phyloP scores from a whole-genome alignment of 2,797 vertebrate species.

The Geotrypetes seraphini region DNA sequence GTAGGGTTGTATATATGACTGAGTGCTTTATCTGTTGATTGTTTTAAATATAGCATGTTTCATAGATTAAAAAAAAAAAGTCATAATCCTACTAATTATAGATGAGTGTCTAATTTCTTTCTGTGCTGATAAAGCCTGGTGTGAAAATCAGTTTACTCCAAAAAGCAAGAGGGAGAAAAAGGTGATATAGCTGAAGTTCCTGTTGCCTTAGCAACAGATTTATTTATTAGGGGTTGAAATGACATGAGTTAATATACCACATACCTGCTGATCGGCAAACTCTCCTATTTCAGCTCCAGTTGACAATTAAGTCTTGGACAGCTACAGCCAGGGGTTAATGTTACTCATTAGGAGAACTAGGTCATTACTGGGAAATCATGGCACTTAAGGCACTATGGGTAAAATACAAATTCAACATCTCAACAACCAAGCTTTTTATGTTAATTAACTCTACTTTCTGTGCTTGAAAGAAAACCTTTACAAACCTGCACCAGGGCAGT shows the following conservation, averaged over 20 bases:
- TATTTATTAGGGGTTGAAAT: slow-evolving; percentile 78
- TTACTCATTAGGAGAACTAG: slow-evolving; percentile 99
- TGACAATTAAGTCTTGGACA: slow-evolving; percentile 99
- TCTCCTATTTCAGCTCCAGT: slow-evolving; percentile 82
- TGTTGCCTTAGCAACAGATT: slow-evolving; percentile 74
- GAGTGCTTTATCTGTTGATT: too few species aligned
- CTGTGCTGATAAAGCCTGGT: slow-evolving; percentile 53
- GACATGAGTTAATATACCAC: slow-evolving; percentile 82
- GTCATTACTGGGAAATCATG: slow-evolving; percentile 99
- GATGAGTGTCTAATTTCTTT: slow-evolving; percentile 60
- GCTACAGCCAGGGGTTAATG: slow-evolving; percentile 99
- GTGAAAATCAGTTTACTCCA: slow-evolving; percentile 54
- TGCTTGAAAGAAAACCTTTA: slow-evolving; percentile 72
- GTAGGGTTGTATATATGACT: too few species aligned
- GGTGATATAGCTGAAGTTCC: slow-evolving; percentile 60
- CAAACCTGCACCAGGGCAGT: slow-evolving; percentile 84
- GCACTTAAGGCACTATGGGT: slow-evolving; percentile 88
- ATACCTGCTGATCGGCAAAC: slow-evolving; percentile 75
- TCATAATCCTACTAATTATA: slow-evolving; percentile 71
- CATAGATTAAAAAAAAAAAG: slow-evolving; percentile 50
- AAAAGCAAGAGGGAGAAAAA: slow-evolving; percentile 12
- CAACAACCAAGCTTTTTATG: slow-evolving; percentile 89
- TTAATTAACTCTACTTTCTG: slow-evolving; percentile 99
- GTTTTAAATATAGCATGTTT: slow-evolving; percentile 53
- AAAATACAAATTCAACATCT: slow-evolving; percentile 88